Base-by-base conservation (phyloP, 2,113 vertebrate genomes). In the Salvelinus alpinus region DNA sequence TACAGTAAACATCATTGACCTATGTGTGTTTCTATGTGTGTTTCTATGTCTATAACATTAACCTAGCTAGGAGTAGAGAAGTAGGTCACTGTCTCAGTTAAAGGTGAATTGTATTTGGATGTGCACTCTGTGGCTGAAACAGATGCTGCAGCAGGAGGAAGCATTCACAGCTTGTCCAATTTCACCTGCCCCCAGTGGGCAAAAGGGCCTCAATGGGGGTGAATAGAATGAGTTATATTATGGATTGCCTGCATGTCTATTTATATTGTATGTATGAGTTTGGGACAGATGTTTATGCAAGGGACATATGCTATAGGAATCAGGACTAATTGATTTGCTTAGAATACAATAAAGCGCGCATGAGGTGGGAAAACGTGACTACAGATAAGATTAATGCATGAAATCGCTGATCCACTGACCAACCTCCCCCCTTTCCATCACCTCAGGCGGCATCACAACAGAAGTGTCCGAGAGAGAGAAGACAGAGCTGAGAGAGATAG, bases 321-420 rank as follows among this genome's bases (percentile, higher is more conserved):
- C 7, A 22, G 7, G 14, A 44, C 29, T n/a, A 22, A 44, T 38
- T 7, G 2, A 71, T 27, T 54, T 51, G 22, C 24, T 29, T 71
- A 29, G 25, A 13, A 38, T n/a, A 34, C 60, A 48, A 67, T 66
- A 60, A 70, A 48, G 74, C 16, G 57, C 66, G 66, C 91, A 92
- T 90, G 88, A 85, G 88, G 86, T 82, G 77, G 70, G 68, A 73
- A 91, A 91, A 94, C 91, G 92, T 92, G 93, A 93, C 86, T 75
- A 73, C 81, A 60, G 75, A 74, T 72, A 80, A 60, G 78, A 78
- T 85, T 65, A 82, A 86, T 72, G 75, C 80, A 75, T 76, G 75
- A 80, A 91, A 90, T 89, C 80, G 82, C 87, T 94, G 93, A 94
- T 93, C 93, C 91, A 94, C 92, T 94, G 93, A 94, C 93, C 93